phyloP scores from a whole-genome alignment of 1,140 invertebrate genomes.

The Aphelenchoides besseyi region DNA sequence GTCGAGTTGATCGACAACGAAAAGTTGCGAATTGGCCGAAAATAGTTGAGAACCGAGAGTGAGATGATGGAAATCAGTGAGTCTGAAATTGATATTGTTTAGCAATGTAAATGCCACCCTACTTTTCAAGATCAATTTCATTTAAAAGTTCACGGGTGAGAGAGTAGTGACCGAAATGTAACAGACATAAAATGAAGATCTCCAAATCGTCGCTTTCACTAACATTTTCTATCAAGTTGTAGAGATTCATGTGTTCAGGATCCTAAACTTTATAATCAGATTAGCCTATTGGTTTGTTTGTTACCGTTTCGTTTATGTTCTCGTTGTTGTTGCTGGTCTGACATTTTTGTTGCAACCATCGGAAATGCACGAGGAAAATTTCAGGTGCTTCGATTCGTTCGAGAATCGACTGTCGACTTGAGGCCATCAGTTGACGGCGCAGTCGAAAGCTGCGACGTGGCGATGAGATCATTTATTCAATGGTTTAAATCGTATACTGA shows the following conservation, averaged over 20 bases:
- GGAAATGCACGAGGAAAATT: not conserved
- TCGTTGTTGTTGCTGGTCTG: not conserved
- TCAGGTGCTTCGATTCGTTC: not conserved
- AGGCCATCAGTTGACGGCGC: not conserved
- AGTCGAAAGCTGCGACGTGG: not conserved
- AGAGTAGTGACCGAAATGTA: not conserved
- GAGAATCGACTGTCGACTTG: not conserved
- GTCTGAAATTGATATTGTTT: too few species aligned
- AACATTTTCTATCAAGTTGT: not conserved
- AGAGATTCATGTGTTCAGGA: not conserved
- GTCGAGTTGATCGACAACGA: not conserved
- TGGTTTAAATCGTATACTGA: too few species aligned
- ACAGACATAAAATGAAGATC: not conserved
- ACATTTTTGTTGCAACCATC: not conserved
- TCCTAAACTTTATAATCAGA: not conserved
- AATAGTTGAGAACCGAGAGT: not conserved
- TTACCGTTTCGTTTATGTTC: too few species aligned
- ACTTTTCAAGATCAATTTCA: not conserved
- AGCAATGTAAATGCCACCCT: too few species aligned
- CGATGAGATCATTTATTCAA: not conserved
- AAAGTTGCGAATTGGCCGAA: not conserved
- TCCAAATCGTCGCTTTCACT: not conserved
- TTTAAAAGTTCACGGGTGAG: not conserved
- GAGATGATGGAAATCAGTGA: too few species aligned
- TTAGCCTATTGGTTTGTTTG: too few species aligned